phyloP scores from a whole-genome alignment of 2,113 vertebrate genomes.

The Megalops atlanticus region DNA sequence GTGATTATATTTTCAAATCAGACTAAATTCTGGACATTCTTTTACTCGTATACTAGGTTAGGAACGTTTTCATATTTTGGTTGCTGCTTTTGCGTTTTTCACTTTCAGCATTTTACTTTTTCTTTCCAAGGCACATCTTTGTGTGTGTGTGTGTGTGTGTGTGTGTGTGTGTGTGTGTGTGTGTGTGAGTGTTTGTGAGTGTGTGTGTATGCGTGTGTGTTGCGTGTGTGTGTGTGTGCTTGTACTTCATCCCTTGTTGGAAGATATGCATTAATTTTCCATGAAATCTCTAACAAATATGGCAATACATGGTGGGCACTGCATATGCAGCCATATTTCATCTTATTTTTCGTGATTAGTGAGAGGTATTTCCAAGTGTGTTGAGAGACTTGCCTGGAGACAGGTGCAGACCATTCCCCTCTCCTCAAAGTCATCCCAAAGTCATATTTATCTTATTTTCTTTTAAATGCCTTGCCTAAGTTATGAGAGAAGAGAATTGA shows the following conservation, averaged over 20 bases:
- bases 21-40: no score
- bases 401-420: slow-evolving; percentile 43
- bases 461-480: slow-evolving; percentile 22
- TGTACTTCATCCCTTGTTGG: not conserved
- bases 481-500: slow-evolving; percentile 10
- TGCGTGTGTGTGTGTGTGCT: slow-evolving; percentile 45
- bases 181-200: not conserved
- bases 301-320: slow-evolving; percentile 32
- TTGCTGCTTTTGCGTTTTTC: not conserved
- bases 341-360: slow-evolving; percentile 58
- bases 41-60: not conserved
- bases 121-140: not conserved
- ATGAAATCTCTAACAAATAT: slow-evolving; percentile 63
- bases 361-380: slow-evolving; percentile 50
- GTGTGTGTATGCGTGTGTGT: slow-evolving; percentile 47
- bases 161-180: slow-evolving; percentile 14
- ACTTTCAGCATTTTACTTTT: not conserved
- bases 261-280: slow-evolving; percentile 52
- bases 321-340: not conserved
- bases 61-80: not conserved
- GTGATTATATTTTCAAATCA: no score
- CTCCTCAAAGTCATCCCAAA: slow-evolving; percentile 45
- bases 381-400: slow-evolving; percentile 48
- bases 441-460: slow-evolving; percentile 44
- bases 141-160: slow-evolving; percentile 21